Percentiles rank a stretch among this genome's conserved stretches.
These are phyloP conservation scores for Cotesia congregata DNA, from an alignment of 2,888 invertebrate species.

Conservation along the genomic window DNA sequence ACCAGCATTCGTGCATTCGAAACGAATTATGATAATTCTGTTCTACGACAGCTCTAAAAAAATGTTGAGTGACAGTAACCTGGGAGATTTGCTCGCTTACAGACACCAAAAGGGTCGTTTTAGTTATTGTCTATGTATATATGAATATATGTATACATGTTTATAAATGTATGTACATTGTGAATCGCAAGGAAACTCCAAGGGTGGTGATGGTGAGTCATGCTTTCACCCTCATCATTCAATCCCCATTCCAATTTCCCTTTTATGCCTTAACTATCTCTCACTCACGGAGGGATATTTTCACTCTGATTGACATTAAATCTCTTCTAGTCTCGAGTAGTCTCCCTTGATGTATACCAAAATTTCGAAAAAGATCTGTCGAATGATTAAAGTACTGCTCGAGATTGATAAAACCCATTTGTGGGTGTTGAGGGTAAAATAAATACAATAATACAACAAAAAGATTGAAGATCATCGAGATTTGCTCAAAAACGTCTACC, in stretches of 20 bases:
- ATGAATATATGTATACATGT: neutral
- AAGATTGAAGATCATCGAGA: neutral
- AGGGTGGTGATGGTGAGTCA: conserved; percentile 59
- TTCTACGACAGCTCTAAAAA: conserved; percentile 36
- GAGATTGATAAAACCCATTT: neutral
- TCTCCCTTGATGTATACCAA: neutral
- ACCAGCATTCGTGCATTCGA: conserved; percentile 38
- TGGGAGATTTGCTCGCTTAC: conserved; percentile 25
- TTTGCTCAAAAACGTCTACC: neutral
- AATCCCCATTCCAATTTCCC: conserved; percentile 53
- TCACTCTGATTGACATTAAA: conserved; percentile 59
- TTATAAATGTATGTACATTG: neutral
- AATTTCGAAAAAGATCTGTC: neutral
- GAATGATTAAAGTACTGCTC: conserved; percentile 18
- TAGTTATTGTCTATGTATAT: neutral
- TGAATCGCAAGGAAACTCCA: neutral
- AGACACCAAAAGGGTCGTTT: conserved; percentile 4
- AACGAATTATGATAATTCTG: conserved; percentile 64
- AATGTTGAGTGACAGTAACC: conserved; percentile 28
- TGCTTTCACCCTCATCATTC: conserved; percentile 52
- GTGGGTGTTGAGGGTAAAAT: neutral
- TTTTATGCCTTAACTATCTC: conserved; percentile 30
- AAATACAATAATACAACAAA: neutral
- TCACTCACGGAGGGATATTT: conserved; percentile 19
- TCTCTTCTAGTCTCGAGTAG: conserved; percentile 49